phyloP scores from a whole-genome alignment of 2,113 vertebrate species.

The Upupa epops region DNA sequence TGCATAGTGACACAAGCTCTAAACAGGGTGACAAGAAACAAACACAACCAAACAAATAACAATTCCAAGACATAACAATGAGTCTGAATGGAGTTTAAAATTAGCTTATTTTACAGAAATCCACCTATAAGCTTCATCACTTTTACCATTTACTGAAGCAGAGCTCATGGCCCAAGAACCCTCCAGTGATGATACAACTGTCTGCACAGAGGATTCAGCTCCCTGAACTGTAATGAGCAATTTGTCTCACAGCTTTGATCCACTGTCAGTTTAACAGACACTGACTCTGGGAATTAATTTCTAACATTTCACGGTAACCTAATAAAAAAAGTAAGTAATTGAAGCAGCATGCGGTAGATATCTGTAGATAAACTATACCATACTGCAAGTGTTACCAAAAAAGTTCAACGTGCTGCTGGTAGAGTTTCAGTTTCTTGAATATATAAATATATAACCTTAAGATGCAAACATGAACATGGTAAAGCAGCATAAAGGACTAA shows the following conservation, averaged over 20 bases:
- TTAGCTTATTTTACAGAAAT: not conserved
- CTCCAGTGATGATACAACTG: not conserved
- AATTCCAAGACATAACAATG: not conserved
- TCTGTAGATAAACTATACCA: not conserved
- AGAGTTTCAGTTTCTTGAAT: not conserved
- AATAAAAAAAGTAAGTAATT: not conserved
- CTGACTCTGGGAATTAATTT: slow-evolving; percentile 67
- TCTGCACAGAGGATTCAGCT: slow-evolving; percentile 50
- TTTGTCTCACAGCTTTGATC: slow-evolving; percentile 73
- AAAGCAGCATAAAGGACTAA: not conserved
- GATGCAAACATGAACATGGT: not conserved
- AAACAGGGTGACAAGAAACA: slow-evolving; percentile 11
- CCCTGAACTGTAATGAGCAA: slow-evolving; percentile 70
- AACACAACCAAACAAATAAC: slow-evolving; percentile 25
- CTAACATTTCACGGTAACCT: slow-evolving; percentile 30
- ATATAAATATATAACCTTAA: not conserved
- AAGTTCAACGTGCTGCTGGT: not conserved
- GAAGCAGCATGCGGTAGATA: not conserved
- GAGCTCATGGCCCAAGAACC: not conserved
- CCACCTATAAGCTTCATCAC: not conserved
- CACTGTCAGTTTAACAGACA: slow-evolving; percentile 62
- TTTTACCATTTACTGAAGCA: not conserved
- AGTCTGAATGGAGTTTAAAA: not conserved
- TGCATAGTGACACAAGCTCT: slow-evolving; percentile 34
- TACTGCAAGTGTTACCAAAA: not conserved